Evolutionary conservation across 2,888 invertebrate genomes (phyloP).

Genomic region (Seira musarum): DNA sequence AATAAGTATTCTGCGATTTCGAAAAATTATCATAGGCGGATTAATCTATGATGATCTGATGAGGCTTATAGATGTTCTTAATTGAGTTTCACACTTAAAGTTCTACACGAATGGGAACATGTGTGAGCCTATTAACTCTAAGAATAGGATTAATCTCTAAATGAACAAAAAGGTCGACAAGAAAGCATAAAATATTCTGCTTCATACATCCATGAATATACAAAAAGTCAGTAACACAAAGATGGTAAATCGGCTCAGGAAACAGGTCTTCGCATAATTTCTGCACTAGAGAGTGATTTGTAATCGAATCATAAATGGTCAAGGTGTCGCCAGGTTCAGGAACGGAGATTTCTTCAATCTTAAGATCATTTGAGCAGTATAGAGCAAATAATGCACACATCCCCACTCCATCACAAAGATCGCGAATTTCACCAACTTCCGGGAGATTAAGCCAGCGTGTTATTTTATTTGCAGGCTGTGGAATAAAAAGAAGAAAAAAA

Average conservation of each 20-base stretch:
- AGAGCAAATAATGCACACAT: slow-evolving; percentile 67
- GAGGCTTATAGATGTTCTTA: too few species aligned
- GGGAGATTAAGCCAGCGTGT: slow-evolving; percentile 65
- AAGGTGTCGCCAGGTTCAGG: slow-evolving; percentile 66
- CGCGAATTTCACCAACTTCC: slow-evolving; percentile 65
- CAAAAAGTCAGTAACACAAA: slow-evolving; percentile 67
- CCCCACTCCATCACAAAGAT: slow-evolving; percentile 67
- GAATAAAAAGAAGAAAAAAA: too few species aligned
- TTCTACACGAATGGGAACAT: slow-evolving; percentile 64
- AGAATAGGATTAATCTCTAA: slow-evolving; percentile 66
- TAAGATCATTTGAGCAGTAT: slow-evolving; percentile 67
- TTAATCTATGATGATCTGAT: too few species aligned
- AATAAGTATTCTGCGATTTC: too few species aligned
- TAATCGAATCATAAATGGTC: slow-evolving; percentile 66
- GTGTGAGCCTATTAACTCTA: slow-evolving; percentile 66
- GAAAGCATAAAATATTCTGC: slow-evolving; percentile 66
- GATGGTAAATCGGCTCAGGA: slow-evolving; percentile 67
- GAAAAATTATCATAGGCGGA: too few species aligned
- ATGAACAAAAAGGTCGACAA: slow-evolving; percentile 67
- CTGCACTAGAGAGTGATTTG: slow-evolving; percentile 64
- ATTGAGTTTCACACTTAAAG: slow-evolving; percentile 29
- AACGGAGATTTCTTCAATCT: slow-evolving; percentile 64
- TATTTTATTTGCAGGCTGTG: slow-evolving; percentile 56
- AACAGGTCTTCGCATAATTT: slow-evolving; percentile 67
- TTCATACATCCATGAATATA: slow-evolving; percentile 69